These are phyloP conservation scores for Cephalophus harveyi DNA, from an alignment of 2,113 vertebrate species.

Conservation along the genomic window DNA sequence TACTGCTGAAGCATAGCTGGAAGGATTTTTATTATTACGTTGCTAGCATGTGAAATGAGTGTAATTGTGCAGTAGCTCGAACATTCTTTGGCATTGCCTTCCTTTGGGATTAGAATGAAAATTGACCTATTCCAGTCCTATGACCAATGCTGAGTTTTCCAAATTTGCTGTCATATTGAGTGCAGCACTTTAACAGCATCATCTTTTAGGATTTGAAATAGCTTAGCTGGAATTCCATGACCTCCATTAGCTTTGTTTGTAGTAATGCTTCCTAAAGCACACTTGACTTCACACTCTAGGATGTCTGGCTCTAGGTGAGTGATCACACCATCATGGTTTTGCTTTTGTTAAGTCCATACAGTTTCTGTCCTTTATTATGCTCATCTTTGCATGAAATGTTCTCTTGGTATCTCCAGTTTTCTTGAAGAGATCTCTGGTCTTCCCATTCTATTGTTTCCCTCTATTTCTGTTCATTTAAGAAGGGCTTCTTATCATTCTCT, in stretches of 20 bases:
- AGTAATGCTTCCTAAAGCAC: not conserved
- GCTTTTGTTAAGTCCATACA: not conserved
- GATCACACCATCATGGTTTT: not conserved
- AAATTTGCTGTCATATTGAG: not conserved
- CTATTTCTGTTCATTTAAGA: not conserved
- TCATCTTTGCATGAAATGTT: not conserved
- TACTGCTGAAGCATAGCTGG: not conserved
- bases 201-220: not conserved
- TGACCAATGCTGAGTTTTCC: not conserved
- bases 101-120: not conserved
- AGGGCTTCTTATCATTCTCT: not conserved
- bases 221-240: not conserved
- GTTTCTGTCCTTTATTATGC: not conserved
- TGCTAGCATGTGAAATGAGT: not conserved
- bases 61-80: not conserved
- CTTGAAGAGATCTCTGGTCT: not conserved
- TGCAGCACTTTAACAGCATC: not conserved
- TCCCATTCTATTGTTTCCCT: not conserved
- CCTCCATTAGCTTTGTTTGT: not conserved
- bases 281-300: not conserved
- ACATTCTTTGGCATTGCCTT: not conserved
- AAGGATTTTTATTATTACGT: not conserved
- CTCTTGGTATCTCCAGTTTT: not conserved
- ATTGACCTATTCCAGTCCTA: not conserved
- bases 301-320: not conserved